Percentiles rank a stretch among this genome's conserved stretches.
Conservation (phyloP, 2,113 vertebrate genomes). For the Corythaeola cristata region DNA sequence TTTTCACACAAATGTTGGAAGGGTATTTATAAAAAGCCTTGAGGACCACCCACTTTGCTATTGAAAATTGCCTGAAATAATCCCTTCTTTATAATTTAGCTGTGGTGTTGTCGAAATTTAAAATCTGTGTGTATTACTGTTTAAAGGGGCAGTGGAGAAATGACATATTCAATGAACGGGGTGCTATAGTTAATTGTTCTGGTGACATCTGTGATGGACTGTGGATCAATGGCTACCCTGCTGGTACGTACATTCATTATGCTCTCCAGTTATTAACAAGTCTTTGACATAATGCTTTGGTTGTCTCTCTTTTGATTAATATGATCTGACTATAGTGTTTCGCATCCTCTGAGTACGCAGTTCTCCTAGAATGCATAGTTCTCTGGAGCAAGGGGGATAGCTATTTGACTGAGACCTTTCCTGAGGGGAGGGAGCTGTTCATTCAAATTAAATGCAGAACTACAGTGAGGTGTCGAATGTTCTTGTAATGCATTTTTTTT, state of each 20-base stretch:
- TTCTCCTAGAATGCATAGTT: background rate
- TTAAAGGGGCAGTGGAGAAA: slow-evolving; percentile 76
- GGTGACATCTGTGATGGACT: slow-evolving; percentile 72
- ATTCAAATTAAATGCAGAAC: background rate
- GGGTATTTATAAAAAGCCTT: slow-evolving; percentile 63
- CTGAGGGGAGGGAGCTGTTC: background rate
- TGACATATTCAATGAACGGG: slow-evolving; percentile 68
- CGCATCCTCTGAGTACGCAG: background rate
- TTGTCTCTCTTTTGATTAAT: slow-evolving; percentile 35
- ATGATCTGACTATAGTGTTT: slow-evolving; percentile 10
- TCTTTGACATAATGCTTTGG: background rate
- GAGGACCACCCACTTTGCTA: slow-evolving; percentile 72
- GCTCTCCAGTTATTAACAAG: slow-evolving; percentile 21
- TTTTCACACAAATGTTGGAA: slow-evolving; percentile 65
- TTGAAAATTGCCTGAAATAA: slow-evolving; percentile 67
- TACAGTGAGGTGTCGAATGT: background rate
- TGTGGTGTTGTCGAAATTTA: slow-evolving; percentile 27
- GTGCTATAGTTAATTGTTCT: slow-evolving; percentile 66
- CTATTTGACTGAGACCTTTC: background rate
- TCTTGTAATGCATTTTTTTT: background rate
- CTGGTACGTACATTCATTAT: slow-evolving; percentile 62
- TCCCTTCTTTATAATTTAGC: slow-evolving; percentile 59
- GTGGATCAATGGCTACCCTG: slow-evolving; percentile 72
- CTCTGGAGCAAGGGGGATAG: background rate
- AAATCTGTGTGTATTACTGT: slow-evolving; percentile 45